phyloP scores from a whole-genome alignment of 1,140 invertebrate genomes.

The Leptinotarsa texana region DNA sequence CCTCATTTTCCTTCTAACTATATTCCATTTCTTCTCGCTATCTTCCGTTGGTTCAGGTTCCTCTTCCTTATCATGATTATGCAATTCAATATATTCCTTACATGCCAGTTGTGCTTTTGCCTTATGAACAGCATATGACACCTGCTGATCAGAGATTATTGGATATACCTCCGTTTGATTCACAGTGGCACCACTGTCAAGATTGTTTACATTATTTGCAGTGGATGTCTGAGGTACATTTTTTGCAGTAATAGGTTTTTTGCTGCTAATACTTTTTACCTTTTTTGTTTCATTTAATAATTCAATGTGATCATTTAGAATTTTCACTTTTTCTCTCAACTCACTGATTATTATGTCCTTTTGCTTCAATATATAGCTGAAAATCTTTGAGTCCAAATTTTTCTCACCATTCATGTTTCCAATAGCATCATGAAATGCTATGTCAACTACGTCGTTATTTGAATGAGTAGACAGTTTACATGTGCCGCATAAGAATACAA shows the following conservation, averaged over 20 bases:
- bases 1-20: conserved; percentile 1
- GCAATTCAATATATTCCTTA: conserved; percentile 11
- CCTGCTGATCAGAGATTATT: neutral
- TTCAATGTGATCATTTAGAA: conserved; percentile 9
- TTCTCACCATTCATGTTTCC: neutral
- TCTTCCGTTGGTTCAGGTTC: neutral
- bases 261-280: neutral
- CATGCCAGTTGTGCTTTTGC: conserved; percentile 11
- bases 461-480: neutral
- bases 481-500: neutral
- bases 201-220: too few relatives aligned
- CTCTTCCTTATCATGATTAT: neutral
- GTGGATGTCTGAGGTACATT: too few relatives aligned
- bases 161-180: neutral
- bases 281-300: neutral
- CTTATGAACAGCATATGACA: conserved; percentile 2
- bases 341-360: conserved; percentile 11
- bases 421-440: neutral
- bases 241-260: neutral
- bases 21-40: conserved; percentile 8
- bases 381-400: conserved; percentile 4
- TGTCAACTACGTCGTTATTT: neutral
- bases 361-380: conserved; percentile 16
- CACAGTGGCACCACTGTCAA: too few relatives aligned
- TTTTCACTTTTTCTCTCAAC: conserved; percentile 5